Percentiles rank a stretch among this genome's conserved stretches.
These are phyloP conservation scores for Notodonta ziczac DNA, from an alignment of 2,888 invertebrate genomes.

Conservation along the genomic window DNA sequence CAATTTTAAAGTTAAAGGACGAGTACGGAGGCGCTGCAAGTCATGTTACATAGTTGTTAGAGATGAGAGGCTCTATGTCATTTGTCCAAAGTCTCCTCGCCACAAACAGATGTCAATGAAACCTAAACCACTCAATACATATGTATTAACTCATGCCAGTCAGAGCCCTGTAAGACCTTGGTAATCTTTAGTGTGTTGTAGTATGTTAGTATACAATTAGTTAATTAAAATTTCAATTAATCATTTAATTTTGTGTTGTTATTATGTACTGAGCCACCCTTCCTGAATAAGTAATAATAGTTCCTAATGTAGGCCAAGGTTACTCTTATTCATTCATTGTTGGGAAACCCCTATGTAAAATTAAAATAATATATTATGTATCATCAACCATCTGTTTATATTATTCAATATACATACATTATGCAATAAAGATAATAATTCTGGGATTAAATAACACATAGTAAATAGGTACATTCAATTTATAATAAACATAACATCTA, in stretches of 20 bases:
- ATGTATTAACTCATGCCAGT: slow-evolving; percentile 90
- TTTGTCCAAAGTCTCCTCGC: slow-evolving; percentile 90
- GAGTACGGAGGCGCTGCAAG: slow-evolving; percentile 88
- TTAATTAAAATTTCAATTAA: background rate
- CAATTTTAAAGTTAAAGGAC: slow-evolving; percentile 88
- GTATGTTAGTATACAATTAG: background rate
- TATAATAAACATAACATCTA: background rate
- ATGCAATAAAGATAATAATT: background rate
- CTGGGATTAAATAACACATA: background rate
- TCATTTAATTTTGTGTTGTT: too few relatives aligned
- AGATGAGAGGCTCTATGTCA: slow-evolving; percentile 88
- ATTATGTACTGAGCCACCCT: too few relatives aligned
- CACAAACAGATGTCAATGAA: slow-evolving; percentile 93
- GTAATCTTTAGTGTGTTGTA: slow-evolving; percentile 44
- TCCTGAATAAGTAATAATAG: too few relatives aligned
- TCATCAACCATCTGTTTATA: background rate
- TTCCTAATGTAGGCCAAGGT: too few relatives aligned
- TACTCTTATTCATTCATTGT: too few relatives aligned
- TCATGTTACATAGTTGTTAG: slow-evolving; percentile 90
- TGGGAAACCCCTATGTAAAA: too few relatives aligned
- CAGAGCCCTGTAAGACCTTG: slow-evolving; percentile 83
- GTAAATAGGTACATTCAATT: background rate
- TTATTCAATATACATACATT: background rate
- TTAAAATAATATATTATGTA: too few relatives aligned
- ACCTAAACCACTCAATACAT: slow-evolving; percentile 87